These are phyloP conservation scores for Coranthus polyacanthus DNA, from an alignment of 2,797 vertebrate genomes.

Conservation along the genomic window DNA sequence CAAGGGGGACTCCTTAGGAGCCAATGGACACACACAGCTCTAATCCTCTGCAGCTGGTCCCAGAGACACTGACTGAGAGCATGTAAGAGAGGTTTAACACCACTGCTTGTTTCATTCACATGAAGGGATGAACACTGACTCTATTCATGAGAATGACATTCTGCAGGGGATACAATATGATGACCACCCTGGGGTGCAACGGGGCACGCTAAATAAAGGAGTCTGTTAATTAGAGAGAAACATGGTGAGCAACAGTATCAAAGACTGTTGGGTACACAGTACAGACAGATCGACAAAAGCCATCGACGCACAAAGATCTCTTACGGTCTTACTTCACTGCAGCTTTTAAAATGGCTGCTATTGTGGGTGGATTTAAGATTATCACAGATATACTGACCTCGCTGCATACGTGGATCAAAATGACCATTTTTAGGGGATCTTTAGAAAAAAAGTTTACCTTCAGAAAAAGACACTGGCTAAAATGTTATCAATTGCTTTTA, in stretches of 20 bases:
- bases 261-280: constrained; percentile 53
- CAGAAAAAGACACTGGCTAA: too few relatives aligned
- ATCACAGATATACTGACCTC: background rate
- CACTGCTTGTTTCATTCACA: constrained; percentile 73
- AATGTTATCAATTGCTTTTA: too few relatives aligned
- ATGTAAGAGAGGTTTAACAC: constrained; percentile 79
- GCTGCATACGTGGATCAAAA: background rate
- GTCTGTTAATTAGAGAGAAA: constrained; percentile 80
- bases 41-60: constrained; percentile 87
- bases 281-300: constrained; percentile 53
- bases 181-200: constrained; percentile 72
- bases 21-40: constrained; percentile 76
- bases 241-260: constrained; percentile 66
- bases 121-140: constrained; percentile 78
- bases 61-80: constrained; percentile 75
- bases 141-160: constrained; percentile 79
- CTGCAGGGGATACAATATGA: constrained; percentile 77
- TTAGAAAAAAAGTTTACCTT: too few relatives aligned
- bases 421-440: background rate
- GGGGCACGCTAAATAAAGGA: constrained; percentile 70
- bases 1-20: constrained; percentile 78
- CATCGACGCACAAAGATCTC: background rate
- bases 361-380: background rate
- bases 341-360: background rate
- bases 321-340: constrained; percentile 9